A percentile compares a stretch with the other conserved stretches of the same genome.
These are phyloP conservation scores for Ptilorrhoa leucosticta DNA, from an alignment of 2,113 vertebrate species.

Conservation along the genomic window DNA sequence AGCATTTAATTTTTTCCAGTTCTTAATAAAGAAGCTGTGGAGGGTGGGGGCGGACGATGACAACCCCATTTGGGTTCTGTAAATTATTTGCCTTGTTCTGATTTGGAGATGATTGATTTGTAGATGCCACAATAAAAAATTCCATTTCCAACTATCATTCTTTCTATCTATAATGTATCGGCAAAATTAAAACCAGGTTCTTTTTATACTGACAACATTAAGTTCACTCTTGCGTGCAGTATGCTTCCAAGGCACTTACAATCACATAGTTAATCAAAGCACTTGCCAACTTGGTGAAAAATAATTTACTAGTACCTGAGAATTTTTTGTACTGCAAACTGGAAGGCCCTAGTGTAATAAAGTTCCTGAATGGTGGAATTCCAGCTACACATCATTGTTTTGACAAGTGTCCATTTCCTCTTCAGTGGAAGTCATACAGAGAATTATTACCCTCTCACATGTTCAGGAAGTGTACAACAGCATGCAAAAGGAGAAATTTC, in stretches of 20 bases:
- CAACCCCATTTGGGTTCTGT: neutral
- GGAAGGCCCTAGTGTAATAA: neutral
- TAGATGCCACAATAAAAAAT: neutral
- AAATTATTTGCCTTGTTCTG: neutral
- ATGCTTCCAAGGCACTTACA: neutral
- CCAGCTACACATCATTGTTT: neutral
- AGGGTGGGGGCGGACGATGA: fast-evolving
- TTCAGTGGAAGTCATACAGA: conserved; percentile 9
- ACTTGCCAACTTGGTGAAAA: neutral
- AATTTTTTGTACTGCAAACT: neutral
- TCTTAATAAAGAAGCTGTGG: neutral
- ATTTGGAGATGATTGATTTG: neutral
- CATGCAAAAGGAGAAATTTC: neutral
- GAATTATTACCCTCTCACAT: neutral
- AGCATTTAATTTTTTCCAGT: neutral
- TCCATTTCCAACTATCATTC: neutral
- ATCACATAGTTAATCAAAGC: neutral
- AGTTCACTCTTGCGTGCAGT: neutral
- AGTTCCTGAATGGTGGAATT: neutral
- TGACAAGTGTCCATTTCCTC: conserved; percentile 37
- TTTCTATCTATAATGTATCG: neutral
- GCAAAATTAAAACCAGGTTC: neutral
- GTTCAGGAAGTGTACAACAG: conserved; percentile 12
- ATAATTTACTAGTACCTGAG: neutral
- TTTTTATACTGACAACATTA: neutral